These are phyloP conservation scores for Caenorhabditis inopinata DNA, from an alignment of 1,140 invertebrate genomes.

Conservation along the genomic window DNA sequence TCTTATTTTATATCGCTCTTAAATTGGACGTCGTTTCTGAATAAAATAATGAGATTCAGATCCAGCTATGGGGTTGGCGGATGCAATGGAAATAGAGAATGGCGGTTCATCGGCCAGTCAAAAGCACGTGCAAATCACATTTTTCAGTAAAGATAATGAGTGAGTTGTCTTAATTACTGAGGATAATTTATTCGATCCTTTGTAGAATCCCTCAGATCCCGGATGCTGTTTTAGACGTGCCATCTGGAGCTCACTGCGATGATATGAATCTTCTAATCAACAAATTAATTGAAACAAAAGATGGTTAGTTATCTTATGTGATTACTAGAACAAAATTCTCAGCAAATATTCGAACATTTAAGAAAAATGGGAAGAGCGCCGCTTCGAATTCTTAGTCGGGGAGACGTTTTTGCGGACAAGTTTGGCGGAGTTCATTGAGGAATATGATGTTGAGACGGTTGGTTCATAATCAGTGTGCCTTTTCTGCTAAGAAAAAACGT, in stretches of 20 bases:
- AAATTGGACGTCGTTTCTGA: not conserved
- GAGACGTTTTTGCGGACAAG: constrained; percentile 49
- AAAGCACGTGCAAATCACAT: constrained; percentile 34
- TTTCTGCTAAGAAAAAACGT: too few species aligned
- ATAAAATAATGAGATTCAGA: not conserved
- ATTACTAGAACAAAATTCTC: not conserved
- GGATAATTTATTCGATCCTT: not conserved
- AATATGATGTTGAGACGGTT: constrained; percentile 49
- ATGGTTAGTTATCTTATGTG: too few species aligned
- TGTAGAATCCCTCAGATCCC: not conserved
- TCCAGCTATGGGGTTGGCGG: not conserved
- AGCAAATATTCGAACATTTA: constrained; percentile 30
- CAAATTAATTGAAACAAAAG: not conserved
- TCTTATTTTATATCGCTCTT: not conserved
- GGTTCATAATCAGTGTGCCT: too few species aligned
- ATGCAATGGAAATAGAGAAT: not conserved
- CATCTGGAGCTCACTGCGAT: constrained; percentile 21
- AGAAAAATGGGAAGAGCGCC: constrained; percentile 54
- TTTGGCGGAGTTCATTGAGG: constrained; percentile 56
- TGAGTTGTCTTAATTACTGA: not conserved
- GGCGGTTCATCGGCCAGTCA: not conserved
- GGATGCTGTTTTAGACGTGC: constrained; percentile 38
- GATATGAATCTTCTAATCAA: constrained; percentile 44
- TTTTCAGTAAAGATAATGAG: constrained; percentile 40
- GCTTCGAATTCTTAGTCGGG: constrained; percentile 62